phyloP scores from a whole-genome alignment of 2,797 vertebrate species.

The Calcarius lapponicus region DNA sequence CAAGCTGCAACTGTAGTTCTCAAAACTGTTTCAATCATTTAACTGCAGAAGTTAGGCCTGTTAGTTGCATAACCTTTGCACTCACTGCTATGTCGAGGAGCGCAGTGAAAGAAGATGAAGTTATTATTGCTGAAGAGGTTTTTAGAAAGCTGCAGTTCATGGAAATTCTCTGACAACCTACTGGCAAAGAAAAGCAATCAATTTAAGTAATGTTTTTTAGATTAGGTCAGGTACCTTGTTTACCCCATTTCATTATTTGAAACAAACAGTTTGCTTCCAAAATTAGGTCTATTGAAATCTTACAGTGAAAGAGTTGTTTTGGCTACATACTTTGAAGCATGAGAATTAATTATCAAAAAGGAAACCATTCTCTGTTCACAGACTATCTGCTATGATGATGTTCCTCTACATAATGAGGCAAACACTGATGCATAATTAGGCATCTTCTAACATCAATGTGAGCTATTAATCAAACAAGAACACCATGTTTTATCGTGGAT shows the following conservation, averaged over 20 bases:
- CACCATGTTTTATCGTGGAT: slow-evolving; percentile 27
- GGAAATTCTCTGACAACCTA: neutral
- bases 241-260: neutral
- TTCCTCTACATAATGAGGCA: slow-evolving; percentile 64
- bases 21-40: neutral
- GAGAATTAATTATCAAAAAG: slow-evolving; percentile 57
- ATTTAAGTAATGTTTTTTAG: neutral
- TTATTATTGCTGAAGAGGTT: neutral
- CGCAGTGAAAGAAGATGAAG: neutral
- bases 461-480: slow-evolving; percentile 70
- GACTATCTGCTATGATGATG: slow-evolving; percentile 54
- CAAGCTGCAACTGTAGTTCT: neutral
- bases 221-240: slow-evolving; percentile 3
- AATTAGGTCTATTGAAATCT: neutral
- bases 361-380: slow-evolving; percentile 30
- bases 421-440: slow-evolving; percentile 70
- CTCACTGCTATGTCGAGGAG: neutral
- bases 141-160: neutral
- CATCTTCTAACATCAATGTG: slow-evolving; percentile 56
- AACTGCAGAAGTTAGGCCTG: neutral
- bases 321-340: neutral
- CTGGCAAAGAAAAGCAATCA: slow-evolving; percentile 24
- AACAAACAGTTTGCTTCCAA: slow-evolving; percentile 2
- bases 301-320: neutral
- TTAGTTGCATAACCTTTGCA: neutral